Base-by-base conservation (phyloP, 30 jellyfish, hydroid and myxozoan genomes). In the Aurelia aurita complex sp. Pacific region DNA sequence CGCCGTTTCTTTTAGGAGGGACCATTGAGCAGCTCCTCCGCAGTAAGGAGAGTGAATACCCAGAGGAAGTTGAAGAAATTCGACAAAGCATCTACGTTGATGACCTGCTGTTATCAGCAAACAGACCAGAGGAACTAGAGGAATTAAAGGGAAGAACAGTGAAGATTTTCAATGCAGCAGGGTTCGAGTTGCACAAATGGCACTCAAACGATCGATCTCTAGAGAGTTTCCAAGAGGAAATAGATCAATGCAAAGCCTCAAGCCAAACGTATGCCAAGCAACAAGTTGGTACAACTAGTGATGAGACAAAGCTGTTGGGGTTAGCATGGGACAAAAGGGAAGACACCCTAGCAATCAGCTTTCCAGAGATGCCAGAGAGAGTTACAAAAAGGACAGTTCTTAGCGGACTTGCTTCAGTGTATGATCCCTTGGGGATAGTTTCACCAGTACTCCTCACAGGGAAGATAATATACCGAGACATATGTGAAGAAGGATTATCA, bases 181-280 rank as follows among this genome's bases (percentile, higher is more conserved):
- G 82, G 5, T 81, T 80, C 40, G 90, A 59, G 54, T 52, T 81
- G 53, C 97, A 89, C 86, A 81, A 89, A 64, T 89, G 90, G 94
- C 97, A 80, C 80, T 81, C 94, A 1, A 89, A 89, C 53, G 86
- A 42, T 14, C 75, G 18, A 43, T n/a, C 67, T 15, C 14, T 86
- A 42, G 96, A 67, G 50, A 76, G 70, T 8, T 9, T 19, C 32
- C 64, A 19, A 29, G 91, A 74, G 69, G 75, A 74, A 11, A 68
- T 10, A 15, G 59, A 33, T 29, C 51, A 18, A 50, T 34, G 35
- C 51, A n/a, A 66, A 3, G 6, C 33, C 4, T 66, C 76, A 34
- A 34, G 34, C 7, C 29, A 40, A 72, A 72, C 86, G 42, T 75
- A 50, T 23, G 29, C 29, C 29, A 23, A 23, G 32, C 19, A 73